A percentile compares a stretch with the other conserved stretches of the same genome.
These are phyloP conservation scores for Sphaerophoria taeniata DNA, from an alignment of 2,888 invertebrate species.

Conservation along the genomic window DNA sequence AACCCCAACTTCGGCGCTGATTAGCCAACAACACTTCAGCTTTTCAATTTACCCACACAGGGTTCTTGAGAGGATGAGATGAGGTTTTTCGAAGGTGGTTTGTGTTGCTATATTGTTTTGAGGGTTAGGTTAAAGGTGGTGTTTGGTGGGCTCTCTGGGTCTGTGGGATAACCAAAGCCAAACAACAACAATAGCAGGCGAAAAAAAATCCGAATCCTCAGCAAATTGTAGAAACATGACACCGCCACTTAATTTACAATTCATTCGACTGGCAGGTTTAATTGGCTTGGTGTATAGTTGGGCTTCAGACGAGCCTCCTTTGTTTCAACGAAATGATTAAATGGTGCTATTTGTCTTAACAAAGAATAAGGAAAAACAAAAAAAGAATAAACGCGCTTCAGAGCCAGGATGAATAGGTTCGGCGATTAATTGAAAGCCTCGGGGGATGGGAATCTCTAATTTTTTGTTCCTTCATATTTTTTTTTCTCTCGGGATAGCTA, in stretches of 20 bases:
- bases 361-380: conserved; percentile 1
- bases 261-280: conserved; percentile 78
- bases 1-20: conserved; percentile 56
- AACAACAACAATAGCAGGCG: conserved; percentile 20
- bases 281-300: conserved; percentile 61
- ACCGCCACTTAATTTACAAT: conserved; percentile 80
- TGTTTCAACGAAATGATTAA: conserved; percentile 67
- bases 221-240: conserved; percentile 78
- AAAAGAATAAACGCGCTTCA: conserved; percentile 33
- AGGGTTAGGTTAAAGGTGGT: conserved; percentile 53
- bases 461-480: background rate
- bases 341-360: conserved; percentile 65
- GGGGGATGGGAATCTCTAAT: conserved; percentile 22
- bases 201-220: conserved; percentile 37
- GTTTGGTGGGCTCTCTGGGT: conserved; percentile 15
- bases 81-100: conserved; percentile 73
- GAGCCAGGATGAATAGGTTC: conserved; percentile 58
- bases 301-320: conserved; percentile 34
- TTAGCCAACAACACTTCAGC: conserved; percentile 57
- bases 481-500: conserved; percentile 13
- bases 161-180: conserved; percentile 28
- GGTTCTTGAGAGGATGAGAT: conserved; percentile 63
- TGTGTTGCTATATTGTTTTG: conserved; percentile 34
- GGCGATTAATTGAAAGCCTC: conserved; percentile 56
- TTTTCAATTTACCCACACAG: conserved; percentile 42